Conservation (phyloP, 2,113 vertebrate genomes). For the Pleuronectes platessa region DNA sequence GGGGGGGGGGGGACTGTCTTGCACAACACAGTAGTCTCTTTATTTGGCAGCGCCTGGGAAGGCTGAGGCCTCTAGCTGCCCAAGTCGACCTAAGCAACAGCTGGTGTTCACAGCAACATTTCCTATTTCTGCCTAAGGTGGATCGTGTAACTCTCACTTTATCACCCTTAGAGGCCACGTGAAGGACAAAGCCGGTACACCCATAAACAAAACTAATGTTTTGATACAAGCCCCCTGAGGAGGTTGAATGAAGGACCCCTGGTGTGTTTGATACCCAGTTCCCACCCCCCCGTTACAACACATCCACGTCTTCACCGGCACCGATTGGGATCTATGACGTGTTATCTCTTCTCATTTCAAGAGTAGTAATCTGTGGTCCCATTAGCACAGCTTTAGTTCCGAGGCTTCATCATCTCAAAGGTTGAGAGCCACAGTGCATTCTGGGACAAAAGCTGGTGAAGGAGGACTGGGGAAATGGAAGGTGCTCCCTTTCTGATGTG, state of each 20-base stretch:
- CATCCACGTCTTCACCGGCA: slow-evolving; percentile 5
- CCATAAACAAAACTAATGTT: slow-evolving; percentile 89
- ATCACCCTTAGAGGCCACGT: slow-evolving; percentile 91
- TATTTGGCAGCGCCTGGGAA: slow-evolving; percentile 83
- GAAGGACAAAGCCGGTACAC: slow-evolving; percentile 89
- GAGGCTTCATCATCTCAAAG: background rate
- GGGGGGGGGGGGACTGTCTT: slow-evolving; percentile 40
- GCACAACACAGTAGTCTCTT: slow-evolving; percentile 76
- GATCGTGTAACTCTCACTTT: slow-evolving; percentile 94
- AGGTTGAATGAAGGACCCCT: slow-evolving; percentile 43
- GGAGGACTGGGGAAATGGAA: too few species aligned
- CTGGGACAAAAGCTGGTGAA: background rate
- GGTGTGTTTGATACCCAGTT: slow-evolving; percentile 32
- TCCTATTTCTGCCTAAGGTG: slow-evolving; percentile 88
- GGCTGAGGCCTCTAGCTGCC: slow-evolving; percentile 77
- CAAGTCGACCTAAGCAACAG: slow-evolving; percentile 84
- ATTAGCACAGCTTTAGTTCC: background rate
- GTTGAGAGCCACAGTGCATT: background rate
- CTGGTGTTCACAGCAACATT: slow-evolving; percentile 88
- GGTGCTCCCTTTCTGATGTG: too few species aligned
- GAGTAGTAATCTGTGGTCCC: background rate
- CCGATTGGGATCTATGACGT: background rate
- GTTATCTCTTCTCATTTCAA: slow-evolving; percentile 1
- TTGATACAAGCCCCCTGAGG: slow-evolving; percentile 76
- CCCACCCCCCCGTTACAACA: slow-evolving; percentile 4